These are phyloP conservation scores for Chrysogorgia sp. DNA, from an alignment of 92 coral and sea anemone genomes.

Conservation along the genomic window DNA sequence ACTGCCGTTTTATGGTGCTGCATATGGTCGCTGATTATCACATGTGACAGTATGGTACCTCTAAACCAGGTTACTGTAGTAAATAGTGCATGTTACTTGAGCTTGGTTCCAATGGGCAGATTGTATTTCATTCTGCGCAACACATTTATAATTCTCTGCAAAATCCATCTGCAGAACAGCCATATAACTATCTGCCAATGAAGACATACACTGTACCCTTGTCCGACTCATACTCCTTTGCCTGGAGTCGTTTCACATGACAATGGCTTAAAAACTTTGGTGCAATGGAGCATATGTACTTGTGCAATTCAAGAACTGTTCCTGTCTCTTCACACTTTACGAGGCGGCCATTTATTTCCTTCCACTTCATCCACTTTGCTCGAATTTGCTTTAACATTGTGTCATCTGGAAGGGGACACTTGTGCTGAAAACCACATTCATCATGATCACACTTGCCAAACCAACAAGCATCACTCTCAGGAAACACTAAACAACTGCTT, in stretches of 20 bases:
- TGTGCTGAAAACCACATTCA: slow-evolving; percentile 44
- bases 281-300: slow-evolving; percentile 44
- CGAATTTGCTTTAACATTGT: slow-evolving; percentile 29
- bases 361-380: too few relatives aligned
- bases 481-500: too few relatives aligned
- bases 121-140: slow-evolving; percentile 52
- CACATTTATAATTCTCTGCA: slow-evolving; percentile 45
- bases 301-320: slow-evolving; percentile 34
- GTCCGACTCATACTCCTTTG: slow-evolving; percentile 53
- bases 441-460: too few relatives aligned
- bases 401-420: slow-evolving; percentile 48
- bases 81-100: slow-evolving; percentile 59
- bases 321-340: slow-evolving; percentile 44
- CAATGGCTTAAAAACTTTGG: slow-evolving; percentile 41
- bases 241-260: slow-evolving; percentile 49
- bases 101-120: slow-evolving; percentile 57
- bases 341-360: too few relatives aligned
- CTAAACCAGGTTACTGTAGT: slow-evolving; percentile 56
- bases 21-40: slow-evolving; percentile 52
- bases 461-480: too few relatives aligned
- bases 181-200: slow-evolving; percentile 38
- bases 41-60: slow-evolving; percentile 44
- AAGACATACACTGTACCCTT: too few relatives aligned
- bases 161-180: too few relatives aligned
- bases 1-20: slow-evolving; percentile 54